These are phyloP conservation scores for Coptodon bakossiorum DNA, from an alignment of 2,113 vertebrate genomes.

Conservation along the genomic window DNA sequence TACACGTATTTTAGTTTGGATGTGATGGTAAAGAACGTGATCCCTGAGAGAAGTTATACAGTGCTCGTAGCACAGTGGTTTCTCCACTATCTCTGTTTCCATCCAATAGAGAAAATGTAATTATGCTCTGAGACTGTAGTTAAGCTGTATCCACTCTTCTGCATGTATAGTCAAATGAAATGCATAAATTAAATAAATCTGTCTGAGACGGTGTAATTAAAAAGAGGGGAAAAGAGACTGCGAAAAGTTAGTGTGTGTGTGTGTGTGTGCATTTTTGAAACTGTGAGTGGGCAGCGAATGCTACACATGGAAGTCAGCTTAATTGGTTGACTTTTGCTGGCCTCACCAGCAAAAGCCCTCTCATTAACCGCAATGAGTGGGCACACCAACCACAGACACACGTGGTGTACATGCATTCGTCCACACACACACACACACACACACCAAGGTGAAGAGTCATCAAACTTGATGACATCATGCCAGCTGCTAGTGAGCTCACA, in stretches of 20 bases:
- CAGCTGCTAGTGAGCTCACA: not conserved
- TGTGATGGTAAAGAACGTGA: not conserved
- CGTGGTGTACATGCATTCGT: not conserved
- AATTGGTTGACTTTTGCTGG: constrained; percentile 37
- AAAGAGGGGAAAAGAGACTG: not conserved
- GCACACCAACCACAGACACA: not conserved
- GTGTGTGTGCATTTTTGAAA: not conserved
- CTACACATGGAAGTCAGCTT: constrained; percentile 21
- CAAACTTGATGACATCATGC: not conserved
- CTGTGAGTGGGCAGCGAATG: constrained; percentile 3
- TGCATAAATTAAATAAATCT: constrained; percentile 42
- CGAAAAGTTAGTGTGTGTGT: not conserved
- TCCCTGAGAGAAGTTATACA: not conserved
- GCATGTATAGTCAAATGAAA: constrained; percentile 31
- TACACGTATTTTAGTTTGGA: not conserved
- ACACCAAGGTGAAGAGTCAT: not conserved
- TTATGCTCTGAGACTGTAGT: constrained; percentile 15
- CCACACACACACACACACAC: not conserved
- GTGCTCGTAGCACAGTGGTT: not conserved
- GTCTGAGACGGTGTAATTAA: constrained; percentile 31
- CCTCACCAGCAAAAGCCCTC: not conserved
- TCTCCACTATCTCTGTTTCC: not conserved
- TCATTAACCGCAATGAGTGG: not conserved
- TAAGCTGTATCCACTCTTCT: not conserved
- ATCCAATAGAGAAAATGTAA: constrained; percentile 22